These are phyloP conservation scores for Hypomesus transpacificus DNA, from an alignment of 2,113 vertebrate species.

Conservation along the genomic window DNA sequence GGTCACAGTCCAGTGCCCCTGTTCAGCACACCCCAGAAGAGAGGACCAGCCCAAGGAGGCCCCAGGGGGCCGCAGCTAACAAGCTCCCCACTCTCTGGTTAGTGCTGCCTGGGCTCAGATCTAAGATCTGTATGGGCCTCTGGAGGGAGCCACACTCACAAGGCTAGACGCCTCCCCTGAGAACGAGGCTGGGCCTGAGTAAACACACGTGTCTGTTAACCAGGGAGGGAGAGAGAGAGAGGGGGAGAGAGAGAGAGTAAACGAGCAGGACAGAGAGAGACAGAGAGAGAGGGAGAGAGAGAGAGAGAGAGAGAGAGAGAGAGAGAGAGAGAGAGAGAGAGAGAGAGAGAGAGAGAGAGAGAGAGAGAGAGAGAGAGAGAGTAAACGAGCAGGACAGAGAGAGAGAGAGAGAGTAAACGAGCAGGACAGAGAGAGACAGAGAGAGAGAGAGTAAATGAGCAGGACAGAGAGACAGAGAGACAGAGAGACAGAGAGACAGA, in stretches of 20 bases:
- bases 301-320: neutral
- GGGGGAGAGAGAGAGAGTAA: too few species aligned
- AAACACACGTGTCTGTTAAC: too few species aligned
- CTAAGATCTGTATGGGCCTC: slow-evolving; percentile 53
- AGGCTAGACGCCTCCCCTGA: neutral
- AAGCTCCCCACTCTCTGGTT: slow-evolving; percentile 59
- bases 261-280: too few species aligned
- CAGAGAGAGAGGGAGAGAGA: too few species aligned
- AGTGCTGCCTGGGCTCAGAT: slow-evolving; percentile 50
- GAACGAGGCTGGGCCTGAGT: too few species aligned
- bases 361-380: neutral
- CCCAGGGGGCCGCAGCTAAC: slow-evolving; percentile 56
- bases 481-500: neutral
- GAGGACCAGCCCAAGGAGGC: slow-evolving; percentile 29
- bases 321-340: neutral
- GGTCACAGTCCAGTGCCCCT: neutral
- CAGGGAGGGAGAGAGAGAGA: neutral
- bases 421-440: too few species aligned
- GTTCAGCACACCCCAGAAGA: neutral
- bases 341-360: neutral
- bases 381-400: too few species aligned
- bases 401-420: too few species aligned
- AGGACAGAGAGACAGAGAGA: neutral
- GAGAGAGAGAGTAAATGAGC: too few species aligned
- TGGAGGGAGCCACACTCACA: slow-evolving; percentile 37